phyloP scores from a whole-genome alignment of 2,888 invertebrate species.

The Coecobrya sp. region DNA sequence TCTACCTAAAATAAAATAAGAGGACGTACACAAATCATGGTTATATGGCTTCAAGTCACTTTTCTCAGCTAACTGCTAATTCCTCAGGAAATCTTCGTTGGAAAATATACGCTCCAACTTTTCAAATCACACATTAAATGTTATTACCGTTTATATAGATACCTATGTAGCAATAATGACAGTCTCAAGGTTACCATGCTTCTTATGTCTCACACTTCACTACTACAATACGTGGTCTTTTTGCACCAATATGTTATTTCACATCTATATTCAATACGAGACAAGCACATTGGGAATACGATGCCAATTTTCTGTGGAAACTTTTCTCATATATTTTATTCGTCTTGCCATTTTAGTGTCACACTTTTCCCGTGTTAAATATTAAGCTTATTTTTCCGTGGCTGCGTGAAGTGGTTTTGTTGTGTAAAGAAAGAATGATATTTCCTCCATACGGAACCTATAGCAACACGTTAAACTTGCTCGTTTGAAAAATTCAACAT shows the following conservation, averaged over 20 bases:
- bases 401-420: slow-evolving; percentile 46
- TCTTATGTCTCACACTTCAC: not conserved
- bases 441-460: too few species aligned
- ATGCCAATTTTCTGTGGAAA: slow-evolving; percentile 68
- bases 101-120: slow-evolving; percentile 9
- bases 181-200: slow-evolving; percentile 10
- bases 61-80: not conserved
- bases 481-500: too few species aligned
- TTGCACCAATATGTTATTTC: slow-evolving; percentile 58
- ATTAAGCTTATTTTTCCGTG: slow-evolving; percentile 62
- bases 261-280: slow-evolving; percentile 75
- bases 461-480: too few species aligned
- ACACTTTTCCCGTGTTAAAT: slow-evolving; percentile 68
- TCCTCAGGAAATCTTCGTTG: slow-evolving; percentile 8
- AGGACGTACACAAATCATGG: not conserved
- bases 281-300: slow-evolving; percentile 69
- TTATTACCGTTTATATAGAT: slow-evolving; percentile 13
- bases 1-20: not conserved
- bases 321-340: slow-evolving; percentile 72
- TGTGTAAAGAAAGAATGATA: slow-evolving; percentile 6
- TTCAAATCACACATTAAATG: slow-evolving; percentile 49
- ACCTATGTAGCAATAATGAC: slow-evolving; percentile 41
- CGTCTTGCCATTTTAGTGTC: slow-evolving; percentile 74
- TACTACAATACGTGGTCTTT: not conserved
- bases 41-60: not conserved